Evolutionary conservation across 2,113 vertebrate genomes (phyloP), one percentile per base, ranked within the genome.

Genomic region (Puntigrus tetrazona): DNA sequence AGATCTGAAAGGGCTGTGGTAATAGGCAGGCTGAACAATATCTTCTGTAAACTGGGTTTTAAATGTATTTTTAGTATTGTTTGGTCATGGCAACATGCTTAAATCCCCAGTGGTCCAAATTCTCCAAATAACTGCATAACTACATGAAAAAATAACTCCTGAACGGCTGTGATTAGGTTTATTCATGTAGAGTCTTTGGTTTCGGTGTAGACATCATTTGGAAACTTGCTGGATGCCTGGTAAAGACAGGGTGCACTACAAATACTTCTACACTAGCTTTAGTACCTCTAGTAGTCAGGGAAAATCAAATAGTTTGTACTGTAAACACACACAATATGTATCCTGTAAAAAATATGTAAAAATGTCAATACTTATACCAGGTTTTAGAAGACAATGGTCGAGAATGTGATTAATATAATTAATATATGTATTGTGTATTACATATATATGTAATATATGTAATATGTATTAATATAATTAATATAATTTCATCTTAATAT

Each of bases 291-390:
- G n/a, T 10, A 70, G 36, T 22, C 67, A 41, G 36, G 67, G 36
- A 41, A 70, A 70, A 70, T 41, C 34, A n/a, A 70, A n/a, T 70
- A 22, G 63, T 70, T n/a, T 70, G 4, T 70, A 38, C 22, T 70
- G 20, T 41, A 70, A 70, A 41, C 36, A n/a, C 34, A 70, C 36
- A 70, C 36, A 70, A 36, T 69, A 74, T 20, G 45, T 34, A 31
- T 52, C 25, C 7, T 20, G 45, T 75, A 29, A 75, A 50, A n/a
- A n/a, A n/a, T n/a, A n/a, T n/a, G n/a, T 72, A 43, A 25, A 73
- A 55, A n/a, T 55, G 29, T 14, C 74, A 55, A 76, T 47, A 55
- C 47, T n/a, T 55, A 36, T 18, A 76, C 9, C 29, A 36, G 74
- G 29, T 36, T 73, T 43, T n/a, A 11, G 10, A 38, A 36, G 67